Evolutionary conservation across 1,140 invertebrate genomes (phyloP), one percentile per base, ranked within the genome.

Genomic region (Laupala kohalensis): DNA sequence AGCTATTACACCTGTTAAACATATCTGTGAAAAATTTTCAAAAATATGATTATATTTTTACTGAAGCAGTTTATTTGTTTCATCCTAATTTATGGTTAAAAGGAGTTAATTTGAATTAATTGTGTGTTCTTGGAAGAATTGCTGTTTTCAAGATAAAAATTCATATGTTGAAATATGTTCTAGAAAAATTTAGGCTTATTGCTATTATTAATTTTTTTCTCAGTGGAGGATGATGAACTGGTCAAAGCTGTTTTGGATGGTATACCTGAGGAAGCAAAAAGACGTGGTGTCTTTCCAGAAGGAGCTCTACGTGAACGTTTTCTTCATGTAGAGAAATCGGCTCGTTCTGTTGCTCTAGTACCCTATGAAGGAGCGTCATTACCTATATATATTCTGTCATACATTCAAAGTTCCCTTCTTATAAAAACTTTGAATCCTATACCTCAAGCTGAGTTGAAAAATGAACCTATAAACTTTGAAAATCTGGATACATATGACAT

Each of bases 251-350:
- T 96, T 3, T 78, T 97, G 19, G 80, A 87, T 37, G 86, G 88
- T 23, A 90, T 98, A 75, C 92, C 95, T 0, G 79, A 84, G 24
- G 87, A 90, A 75, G 92, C 92, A 0, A 78, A 87, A 3, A 85
- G 89, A 64, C 85, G 90, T 73, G 96, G 95, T 9, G 91, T 96
- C 53, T 93, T 86, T 78, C 91, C 93, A 0, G 94, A 97, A 80
- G 88, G 92, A 76, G 87, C 88, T 30, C 81, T 98, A 19, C 86
- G 90, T 71, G 90, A 94, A 75, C 87, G 93, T 74, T 98, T 97
- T 80, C 77, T 91, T 0, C 90, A 87, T 85, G 85, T 92, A 68
- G 90, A 91, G 76, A 83, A 86, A 69, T 84, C 89, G 29, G 89
- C 89, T 2, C 84, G 87, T 71, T 87, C 87, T 74, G 86, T 97